A percentile compares a stretch with the other conserved stretches of the same genome.
These are phyloP conservation scores for Antennarius maculatus DNA, from an alignment of 2,797 vertebrate genomes.

Conservation along the genomic window DNA sequence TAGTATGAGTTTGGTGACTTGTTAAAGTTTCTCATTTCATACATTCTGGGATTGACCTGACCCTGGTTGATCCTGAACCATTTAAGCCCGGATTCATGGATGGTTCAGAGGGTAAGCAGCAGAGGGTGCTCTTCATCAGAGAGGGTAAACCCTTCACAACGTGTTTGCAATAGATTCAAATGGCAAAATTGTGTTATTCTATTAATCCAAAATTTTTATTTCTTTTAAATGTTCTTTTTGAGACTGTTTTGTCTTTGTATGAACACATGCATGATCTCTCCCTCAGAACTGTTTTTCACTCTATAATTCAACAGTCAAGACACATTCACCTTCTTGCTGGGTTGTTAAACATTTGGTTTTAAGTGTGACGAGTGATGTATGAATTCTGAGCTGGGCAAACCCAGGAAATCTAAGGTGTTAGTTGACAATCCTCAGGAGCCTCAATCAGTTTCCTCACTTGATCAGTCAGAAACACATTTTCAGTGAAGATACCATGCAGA, in stretches of 20 bases:
- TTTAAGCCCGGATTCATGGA: neutral
- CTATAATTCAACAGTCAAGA: neutral
- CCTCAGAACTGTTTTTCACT: slow-evolving; percentile 4
- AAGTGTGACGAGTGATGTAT: slow-evolving; percentile 15
- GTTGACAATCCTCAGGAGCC: slow-evolving; percentile 27
- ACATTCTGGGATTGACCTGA: slow-evolving; percentile 26
- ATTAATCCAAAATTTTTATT: neutral
- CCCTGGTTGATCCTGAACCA: neutral
- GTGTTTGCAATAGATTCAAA: slow-evolving; percentile 8
- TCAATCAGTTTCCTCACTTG: slow-evolving; percentile 51
- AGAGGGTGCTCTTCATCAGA: slow-evolving; percentile 78
- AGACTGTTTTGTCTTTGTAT: neutral
- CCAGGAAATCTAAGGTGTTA: slow-evolving; percentile 36
- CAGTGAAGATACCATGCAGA: slow-evolving; percentile 32
- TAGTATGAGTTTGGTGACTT: slow-evolving; percentile 4
- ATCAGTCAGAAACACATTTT: slow-evolving; percentile 61
- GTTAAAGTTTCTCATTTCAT: slow-evolving; percentile 7
- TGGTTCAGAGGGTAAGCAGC: slow-evolving; percentile 57
- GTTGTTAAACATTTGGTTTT: neutral
- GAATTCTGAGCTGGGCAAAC: slow-evolving; percentile 30
- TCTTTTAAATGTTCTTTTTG: neutral
- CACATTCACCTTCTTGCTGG: neutral
- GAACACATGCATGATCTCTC: slow-evolving; percentile 1
- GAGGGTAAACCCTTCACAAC: slow-evolving; percentile 9
- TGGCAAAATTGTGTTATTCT: slow-evolving; percentile 7